Percentiles rank a stretch among this genome's conserved stretches.
These are phyloP conservation scores for Sebastes vulpes DNA, from an alignment of 2,797 vertebrate genomes.

Conservation along the genomic window DNA sequence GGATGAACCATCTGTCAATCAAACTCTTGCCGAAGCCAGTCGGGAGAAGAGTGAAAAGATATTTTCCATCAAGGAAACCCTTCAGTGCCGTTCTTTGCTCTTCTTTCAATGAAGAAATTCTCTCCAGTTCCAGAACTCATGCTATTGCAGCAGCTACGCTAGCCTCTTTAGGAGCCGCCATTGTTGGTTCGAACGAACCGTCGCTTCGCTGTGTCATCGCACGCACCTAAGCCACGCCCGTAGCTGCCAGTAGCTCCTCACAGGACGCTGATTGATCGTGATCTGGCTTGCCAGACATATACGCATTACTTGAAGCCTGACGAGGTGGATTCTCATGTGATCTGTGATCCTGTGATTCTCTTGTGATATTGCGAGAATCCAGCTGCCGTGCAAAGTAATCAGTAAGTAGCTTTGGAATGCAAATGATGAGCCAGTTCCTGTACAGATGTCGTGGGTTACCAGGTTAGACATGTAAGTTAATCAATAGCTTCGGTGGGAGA, in stretches of 20 bases:
- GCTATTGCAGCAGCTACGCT: neutral
- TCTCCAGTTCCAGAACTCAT: neutral
- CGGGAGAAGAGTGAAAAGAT: neutral
- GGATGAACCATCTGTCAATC: neutral
- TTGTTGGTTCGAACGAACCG: neutral
- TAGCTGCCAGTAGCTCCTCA: neutral
- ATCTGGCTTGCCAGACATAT: neutral
- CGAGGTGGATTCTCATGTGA: neutral
- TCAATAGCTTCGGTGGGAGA: neutral
- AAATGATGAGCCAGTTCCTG: neutral
- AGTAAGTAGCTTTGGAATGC: neutral
- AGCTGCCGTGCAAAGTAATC: neutral
- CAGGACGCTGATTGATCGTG: rapidly evolving
- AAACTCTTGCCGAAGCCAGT: neutral
- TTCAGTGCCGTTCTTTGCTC: neutral
- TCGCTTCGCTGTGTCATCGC: rapidly evolving
- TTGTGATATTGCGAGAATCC: neutral
- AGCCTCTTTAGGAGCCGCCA: neutral
- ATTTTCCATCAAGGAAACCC: neutral
- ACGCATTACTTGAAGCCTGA: neutral
- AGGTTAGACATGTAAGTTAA: neutral
- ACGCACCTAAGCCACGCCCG: neutral
- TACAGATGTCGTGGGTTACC: neutral
- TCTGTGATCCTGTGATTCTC: neutral
- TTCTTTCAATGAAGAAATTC: neutral